These are phyloP conservation scores for Sterna hirundo DNA, from an alignment of 2,113 vertebrate genomes.

Conservation along the genomic window DNA sequence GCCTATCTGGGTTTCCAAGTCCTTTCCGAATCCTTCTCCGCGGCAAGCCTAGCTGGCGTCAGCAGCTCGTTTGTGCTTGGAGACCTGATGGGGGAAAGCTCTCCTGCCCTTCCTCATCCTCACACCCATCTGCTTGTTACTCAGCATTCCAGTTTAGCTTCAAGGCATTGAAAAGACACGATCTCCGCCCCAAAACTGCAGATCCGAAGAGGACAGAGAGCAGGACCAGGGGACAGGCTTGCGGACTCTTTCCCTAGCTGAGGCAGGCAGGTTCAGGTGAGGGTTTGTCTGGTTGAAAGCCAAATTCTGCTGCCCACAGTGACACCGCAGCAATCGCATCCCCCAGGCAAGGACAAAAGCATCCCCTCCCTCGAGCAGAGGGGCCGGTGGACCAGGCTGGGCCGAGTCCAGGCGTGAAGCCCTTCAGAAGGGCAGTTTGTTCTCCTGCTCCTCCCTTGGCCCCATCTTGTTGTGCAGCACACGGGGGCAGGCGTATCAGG, in stretches of 20 bases:
- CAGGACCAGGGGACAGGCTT: rapidly evolving
- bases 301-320: neutral
- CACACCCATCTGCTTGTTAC: neutral
- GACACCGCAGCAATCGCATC: neutral
- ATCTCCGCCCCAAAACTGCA: neutral
- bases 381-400: neutral
- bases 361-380: neutral
- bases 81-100: neutral
- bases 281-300: neutral
- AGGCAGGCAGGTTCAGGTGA: neutral
- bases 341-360: neutral
- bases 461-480: neutral
- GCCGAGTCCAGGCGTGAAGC: neutral
- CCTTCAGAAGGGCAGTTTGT: neutral
- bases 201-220: neutral
- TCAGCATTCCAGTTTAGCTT: neutral
- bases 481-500: neutral
- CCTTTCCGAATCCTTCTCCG: neutral
- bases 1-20: neutral
- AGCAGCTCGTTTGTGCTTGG: rapidly evolving
- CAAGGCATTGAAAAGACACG: neutral
- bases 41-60: neutral
- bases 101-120: neutral
- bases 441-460: neutral
- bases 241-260: neutral